These are phyloP conservation scores for Arvicanthis niloticus DNA, from an alignment of 2,113 vertebrate genomes.

Conservation along the genomic window DNA sequence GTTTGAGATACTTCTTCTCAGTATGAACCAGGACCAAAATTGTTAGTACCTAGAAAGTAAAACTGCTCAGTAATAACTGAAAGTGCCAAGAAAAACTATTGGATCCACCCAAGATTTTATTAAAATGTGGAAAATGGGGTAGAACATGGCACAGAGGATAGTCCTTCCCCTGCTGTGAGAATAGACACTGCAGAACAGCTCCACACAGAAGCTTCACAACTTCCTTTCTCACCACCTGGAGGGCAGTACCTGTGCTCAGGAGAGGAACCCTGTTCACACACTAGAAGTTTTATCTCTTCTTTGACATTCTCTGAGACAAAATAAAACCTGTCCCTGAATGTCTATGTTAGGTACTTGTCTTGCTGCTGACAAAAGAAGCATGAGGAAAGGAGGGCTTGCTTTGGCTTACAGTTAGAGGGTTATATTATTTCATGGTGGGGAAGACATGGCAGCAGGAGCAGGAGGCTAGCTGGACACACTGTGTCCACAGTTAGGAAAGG, in stretches of 20 bases:
- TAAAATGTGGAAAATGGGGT: neutral
- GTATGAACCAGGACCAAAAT: neutral
- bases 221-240: neutral
- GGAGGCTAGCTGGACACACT: neutral
- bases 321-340: neutral
- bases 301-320: neutral
- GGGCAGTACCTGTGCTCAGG: neutral
- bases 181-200: neutral
- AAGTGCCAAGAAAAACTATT: neutral
- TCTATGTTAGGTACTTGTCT: neutral
- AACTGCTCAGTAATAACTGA: conserved; percentile 4
- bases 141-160: neutral
- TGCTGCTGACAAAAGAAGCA: neutral
- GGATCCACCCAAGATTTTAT: neutral
- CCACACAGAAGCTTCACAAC: neutral
- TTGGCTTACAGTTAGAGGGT: neutral
- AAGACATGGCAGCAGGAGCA: neutral
- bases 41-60: conserved; percentile 19
- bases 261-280: neutral
- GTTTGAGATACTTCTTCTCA: neutral
- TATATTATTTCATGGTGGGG: neutral
- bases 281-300: neutral
- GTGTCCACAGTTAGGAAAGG: neutral
- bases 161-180: neutral
- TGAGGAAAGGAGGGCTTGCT: neutral